Evolutionary conservation across 2,113 vertebrate genomes (phyloP).

Genomic region (Lamprotornis superbus): DNA sequence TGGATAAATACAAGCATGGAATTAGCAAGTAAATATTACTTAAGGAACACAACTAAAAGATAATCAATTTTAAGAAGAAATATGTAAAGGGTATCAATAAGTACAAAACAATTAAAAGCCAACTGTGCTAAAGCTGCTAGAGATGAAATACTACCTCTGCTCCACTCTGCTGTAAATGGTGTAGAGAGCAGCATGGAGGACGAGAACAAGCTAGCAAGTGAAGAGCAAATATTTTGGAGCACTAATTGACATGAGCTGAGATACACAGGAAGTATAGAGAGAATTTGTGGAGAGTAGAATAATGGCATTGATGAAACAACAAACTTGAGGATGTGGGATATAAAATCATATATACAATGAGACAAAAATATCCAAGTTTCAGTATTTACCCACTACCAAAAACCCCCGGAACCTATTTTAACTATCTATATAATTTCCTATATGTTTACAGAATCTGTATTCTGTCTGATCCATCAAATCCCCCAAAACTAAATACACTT

Average conservation of each 20-base stretch:
- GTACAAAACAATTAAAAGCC: neutral
- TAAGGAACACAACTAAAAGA: neutral
- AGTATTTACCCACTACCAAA: neutral
- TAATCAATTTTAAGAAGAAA: neutral
- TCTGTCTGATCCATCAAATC: neutral
- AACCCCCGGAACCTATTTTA: rapidly evolving
- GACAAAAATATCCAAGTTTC: neutral
- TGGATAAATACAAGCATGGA: neutral
- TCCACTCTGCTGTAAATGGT: neutral
- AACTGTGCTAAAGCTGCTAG: neutral
- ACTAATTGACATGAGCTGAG: neutral
- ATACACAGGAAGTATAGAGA: neutral
- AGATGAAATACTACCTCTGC: neutral
- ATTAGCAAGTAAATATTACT: neutral
- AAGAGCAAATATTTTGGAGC: neutral
- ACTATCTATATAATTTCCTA: neutral
- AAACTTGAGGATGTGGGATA: neutral
- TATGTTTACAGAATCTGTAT: neutral
- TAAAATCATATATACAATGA: neutral
- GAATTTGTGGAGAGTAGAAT: neutral
- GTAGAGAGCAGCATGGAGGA: neutral
- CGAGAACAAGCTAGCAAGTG: neutral
- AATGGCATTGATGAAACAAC: neutral
- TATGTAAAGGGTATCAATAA: neutral
- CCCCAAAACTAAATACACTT: neutral